Conservation (phyloP, 2,888 invertebrate species). For the Drosophila meridionalis region DNA sequence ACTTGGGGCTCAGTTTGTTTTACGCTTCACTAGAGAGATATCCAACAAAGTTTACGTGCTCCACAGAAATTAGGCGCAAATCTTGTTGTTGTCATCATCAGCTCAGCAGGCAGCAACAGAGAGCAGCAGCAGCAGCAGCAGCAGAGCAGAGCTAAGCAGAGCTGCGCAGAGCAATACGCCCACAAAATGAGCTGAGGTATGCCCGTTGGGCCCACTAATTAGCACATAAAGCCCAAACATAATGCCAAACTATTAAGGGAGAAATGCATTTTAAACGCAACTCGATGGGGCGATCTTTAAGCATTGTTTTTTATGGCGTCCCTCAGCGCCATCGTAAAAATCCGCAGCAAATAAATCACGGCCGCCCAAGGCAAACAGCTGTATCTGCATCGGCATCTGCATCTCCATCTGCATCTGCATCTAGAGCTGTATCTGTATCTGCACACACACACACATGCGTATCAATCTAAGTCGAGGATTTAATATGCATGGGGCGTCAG, state of each 20-base stretch:
- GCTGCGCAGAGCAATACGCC: slow-evolving; percentile 8
- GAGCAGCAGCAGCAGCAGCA: not conserved
- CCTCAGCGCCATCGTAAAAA: slow-evolving; percentile 74
- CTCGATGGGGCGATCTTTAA: slow-evolving; percentile 38
- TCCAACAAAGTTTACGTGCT: slow-evolving; percentile 67
- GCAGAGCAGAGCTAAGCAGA: not conserved
- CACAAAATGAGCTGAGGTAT: slow-evolving; percentile 7
- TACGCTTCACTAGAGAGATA: slow-evolving; percentile 62
- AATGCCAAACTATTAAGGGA: slow-evolving; percentile 69
- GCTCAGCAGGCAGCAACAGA: slow-evolving; percentile 5
- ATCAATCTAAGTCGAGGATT: slow-evolving; percentile 68
- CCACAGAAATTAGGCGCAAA: slow-evolving; percentile 76
- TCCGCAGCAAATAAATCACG: slow-evolving; percentile 73
- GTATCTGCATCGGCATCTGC: slow-evolving; percentile 24
- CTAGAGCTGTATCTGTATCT: slow-evolving; percentile 36
- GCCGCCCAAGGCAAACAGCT: slow-evolving; percentile 40
- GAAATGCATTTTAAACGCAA: slow-evolving; percentile 70
- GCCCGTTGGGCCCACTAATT: slow-evolving; percentile 57
- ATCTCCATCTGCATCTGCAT: slow-evolving; percentile 33
- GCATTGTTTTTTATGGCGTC: slow-evolving; percentile 56
- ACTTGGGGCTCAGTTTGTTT: slow-evolving; percentile 51
- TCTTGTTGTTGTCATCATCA: slow-evolving; percentile 63
- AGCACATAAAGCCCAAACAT: slow-evolving; percentile 67
- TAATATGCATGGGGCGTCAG: slow-evolving; percentile 76
- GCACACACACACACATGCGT: slow-evolving; percentile 23